Conservation (phyloP, 2,888 invertebrate genomes). For the Colletes collaris region DNA sequence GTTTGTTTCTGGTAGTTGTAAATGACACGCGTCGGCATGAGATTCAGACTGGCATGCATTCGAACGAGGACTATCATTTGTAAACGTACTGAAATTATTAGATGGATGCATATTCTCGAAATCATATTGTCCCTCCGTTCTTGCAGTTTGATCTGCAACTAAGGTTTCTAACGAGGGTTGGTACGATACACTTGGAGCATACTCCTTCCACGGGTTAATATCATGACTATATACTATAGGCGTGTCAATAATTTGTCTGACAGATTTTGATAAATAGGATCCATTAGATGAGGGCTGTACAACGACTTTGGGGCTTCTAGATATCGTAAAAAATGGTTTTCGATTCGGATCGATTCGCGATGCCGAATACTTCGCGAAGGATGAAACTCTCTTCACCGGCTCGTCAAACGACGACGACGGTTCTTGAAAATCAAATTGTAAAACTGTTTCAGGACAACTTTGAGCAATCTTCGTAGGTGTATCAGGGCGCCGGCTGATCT, state of each 20-base stretch:
- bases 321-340: constrained; percentile 72
- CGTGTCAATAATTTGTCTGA: constrained; percentile 39
- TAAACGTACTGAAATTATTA: not conserved
- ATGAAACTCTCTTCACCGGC: constrained; percentile 71
- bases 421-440: constrained; percentile 78
- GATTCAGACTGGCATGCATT: constrained; percentile 41
- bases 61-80: not conserved
- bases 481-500: constrained; percentile 79
- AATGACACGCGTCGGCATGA: constrained; percentile 59
- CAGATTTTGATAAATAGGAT: constrained; percentile 71
- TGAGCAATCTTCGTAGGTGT: constrained; percentile 74
- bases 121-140: constrained; percentile 35
- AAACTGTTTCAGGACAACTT: constrained; percentile 77
- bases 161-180: constrained; percentile 35
- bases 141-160: constrained; percentile 25
- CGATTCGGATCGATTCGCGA: constrained; percentile 68
- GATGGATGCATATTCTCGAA: not conserved
- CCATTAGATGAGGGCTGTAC: constrained; percentile 79
- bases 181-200: constrained; percentile 48
- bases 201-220: constrained; percentile 52
- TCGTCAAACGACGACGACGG: constrained; percentile 32
- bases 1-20: constrained; percentile 29
- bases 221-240: constrained; percentile 4
- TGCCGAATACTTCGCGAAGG: constrained; percentile 58
- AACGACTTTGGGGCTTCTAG: constrained; percentile 66